Evolutionary conservation across 2,888 invertebrate genomes (phyloP), one percentile per base, ranked within the genome.

Genomic region (Drosophila anomelani): DNA sequence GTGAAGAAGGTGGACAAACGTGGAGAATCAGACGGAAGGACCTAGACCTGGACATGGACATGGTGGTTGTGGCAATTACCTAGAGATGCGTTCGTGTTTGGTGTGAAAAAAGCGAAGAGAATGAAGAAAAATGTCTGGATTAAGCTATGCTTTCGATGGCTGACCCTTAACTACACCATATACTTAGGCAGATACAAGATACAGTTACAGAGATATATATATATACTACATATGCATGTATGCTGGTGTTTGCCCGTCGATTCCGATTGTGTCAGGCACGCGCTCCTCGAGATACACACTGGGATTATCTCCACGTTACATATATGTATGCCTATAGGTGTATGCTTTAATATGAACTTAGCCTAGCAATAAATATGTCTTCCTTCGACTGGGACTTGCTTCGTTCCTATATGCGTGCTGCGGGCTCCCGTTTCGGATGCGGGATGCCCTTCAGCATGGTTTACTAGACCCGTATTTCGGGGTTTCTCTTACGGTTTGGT

Each of bases 321-420:
- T 47, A 47, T 12, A 51, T 55, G 66, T 46, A 49, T 55, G 66
- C 44, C 57, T 64, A 66, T 71, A 73, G 56, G 74, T 70, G 51
- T 73, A 72, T 73, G 56, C 56, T 38, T 70, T 64, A 63, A 75
- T 76, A 67, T 81, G 78, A 78, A 70, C 84, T 84, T 84, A 84
- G 64, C 61, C 88, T 84, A 85, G 66, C 84, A 84, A 84, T 84
- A 84, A 84, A 84, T 88, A 84, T 77, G 75, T 75, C 41, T 61
- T 46, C 46, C 60, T 68, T 8, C 13, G 20, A 43, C 43, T 7
- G 13, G n/a, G n/a, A 46, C 46, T 53, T 13, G 32, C 20, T 41
- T 15, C 38, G 13, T 17, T 41, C 34, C 32, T 44, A 44, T 38
- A 13, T 29, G 58, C 58, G 23, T 23, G 13, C 29, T 44, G 23